Evolutionary conservation across 1,140 invertebrate genomes (phyloP), one percentile per base, ranked within the genome.

Genomic region (Aphelenchoides avenae): DNA sequence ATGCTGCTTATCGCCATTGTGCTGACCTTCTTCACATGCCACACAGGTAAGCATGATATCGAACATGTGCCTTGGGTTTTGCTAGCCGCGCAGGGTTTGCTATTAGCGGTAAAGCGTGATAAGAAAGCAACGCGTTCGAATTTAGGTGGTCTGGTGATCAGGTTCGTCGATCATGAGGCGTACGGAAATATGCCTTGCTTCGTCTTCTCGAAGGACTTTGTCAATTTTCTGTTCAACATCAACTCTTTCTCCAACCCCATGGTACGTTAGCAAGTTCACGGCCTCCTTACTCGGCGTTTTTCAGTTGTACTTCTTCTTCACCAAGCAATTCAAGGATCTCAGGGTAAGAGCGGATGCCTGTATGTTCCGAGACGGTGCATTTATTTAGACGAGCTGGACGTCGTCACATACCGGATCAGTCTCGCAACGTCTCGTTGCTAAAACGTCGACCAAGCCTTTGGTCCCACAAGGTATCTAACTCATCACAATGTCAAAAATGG

Each of bases 201-300:
- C 48, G 64, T 73, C 7, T 66, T 73, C 27, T 27, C 57, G 22
- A 76, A 75, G 41, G 71, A 74, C 52, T 40, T 76, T 9, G 64
- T 74, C 42, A 74, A 74, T 50, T 43, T 76, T 27, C 48, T 74
- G 13, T 74, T 74, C 51, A 74, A 74, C 57, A 53, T 74, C 18
- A 76, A 74, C 33, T 74, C 70, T 3, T 71, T 74, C 33, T 61
- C 66, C 13, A 74, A 74, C 53, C 71, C 71, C 36, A 68, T 74
- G 71, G 68, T 70, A 26, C 30, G 56, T 36, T 13, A 36, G 11
- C 13, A 36, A 18, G 13, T 36, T 36, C 18, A 36, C 18, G 34
- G 18, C 50, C 34, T 20, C 20, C 6, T n/a, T 15, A 20, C 22
- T 27, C 7, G 7, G 5, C 27, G 18, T 41, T 1, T 58, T 70